A percentile compares a stretch with the other conserved stretches of the same genome.
Conservation (phyloP, 2,113 vertebrate genomes). For the Arvicanthis niloticus region DNA sequence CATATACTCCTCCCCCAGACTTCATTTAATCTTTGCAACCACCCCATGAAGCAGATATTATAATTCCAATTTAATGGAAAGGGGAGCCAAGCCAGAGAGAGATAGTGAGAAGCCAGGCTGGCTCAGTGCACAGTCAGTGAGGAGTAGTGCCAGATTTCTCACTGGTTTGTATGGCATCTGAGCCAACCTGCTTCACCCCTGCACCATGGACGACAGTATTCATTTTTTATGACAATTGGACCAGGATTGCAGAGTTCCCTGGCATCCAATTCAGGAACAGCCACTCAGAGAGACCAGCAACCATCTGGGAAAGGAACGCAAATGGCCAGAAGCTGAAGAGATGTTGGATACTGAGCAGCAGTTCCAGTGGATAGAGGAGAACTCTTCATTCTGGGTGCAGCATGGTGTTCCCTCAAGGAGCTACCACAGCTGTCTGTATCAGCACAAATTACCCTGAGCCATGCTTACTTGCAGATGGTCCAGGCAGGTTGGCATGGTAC, state of each 20-base stretch:
- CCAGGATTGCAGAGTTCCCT: neutral
- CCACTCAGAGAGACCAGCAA: neutral
- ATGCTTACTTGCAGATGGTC: neutral
- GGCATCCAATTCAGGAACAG: neutral
- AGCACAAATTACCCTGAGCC: neutral
- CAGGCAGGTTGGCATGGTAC: neutral
- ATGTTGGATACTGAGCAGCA: rapidly evolving
- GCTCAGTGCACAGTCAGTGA: neutral
- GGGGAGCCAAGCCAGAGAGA: neutral
- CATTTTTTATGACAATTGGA: neutral
- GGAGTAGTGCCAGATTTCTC: neutral
- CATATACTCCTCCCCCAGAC: neutral
- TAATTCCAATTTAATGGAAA: neutral
- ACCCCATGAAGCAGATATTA: neutral
- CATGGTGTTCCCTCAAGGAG: neutral
- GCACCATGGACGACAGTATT: neutral
- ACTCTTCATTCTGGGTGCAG: neutral
- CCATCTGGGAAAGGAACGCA: neutral
- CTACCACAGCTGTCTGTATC: neutral
- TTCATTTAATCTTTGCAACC: constrained; percentile 1
- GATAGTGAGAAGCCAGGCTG: neutral
- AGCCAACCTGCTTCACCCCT: neutral
- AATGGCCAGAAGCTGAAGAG: neutral
- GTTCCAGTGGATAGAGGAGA: neutral
- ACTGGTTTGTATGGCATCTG: neutral